Evolutionary conservation across 2,113 vertebrate genomes (phyloP).

Genomic region (Aix galericulata): DNA sequence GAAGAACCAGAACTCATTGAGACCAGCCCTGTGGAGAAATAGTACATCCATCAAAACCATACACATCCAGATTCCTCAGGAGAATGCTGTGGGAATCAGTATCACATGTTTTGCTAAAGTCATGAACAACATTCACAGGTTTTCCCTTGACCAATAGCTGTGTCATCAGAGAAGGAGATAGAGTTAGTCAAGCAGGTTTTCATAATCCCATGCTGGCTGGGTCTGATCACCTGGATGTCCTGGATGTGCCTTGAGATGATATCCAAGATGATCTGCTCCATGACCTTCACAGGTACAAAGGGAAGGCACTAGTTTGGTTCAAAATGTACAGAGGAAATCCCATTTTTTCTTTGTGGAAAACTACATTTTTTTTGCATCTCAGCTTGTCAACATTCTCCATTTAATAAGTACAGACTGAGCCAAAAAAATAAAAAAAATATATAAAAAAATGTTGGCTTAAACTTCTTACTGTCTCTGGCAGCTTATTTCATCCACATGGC

Average conservation of each 20-base stretch:
- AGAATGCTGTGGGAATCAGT: background rate
- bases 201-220: background rate
- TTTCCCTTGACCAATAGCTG: background rate
- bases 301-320: background rate
- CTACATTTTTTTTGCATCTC: background rate
- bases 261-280: background rate
- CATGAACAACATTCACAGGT: background rate
- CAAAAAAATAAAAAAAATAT: background rate
- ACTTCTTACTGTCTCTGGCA: background rate
- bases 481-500: slow-evolving; percentile 2
- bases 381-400: background rate
- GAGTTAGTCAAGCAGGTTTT: background rate
- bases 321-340: background rate
- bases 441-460: background rate
- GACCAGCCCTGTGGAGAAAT: background rate
- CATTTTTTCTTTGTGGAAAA: background rate
- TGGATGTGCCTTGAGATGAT: background rate
- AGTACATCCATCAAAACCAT: background rate
- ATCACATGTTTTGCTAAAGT: background rate
- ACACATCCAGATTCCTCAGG: background rate
- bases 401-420: background rate
- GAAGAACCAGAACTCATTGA: too few relatives aligned
- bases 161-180: background rate
- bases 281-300: background rate
- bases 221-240: background rate